Percentiles rank a stretch among this genome's conserved stretches.
These are phyloP conservation scores for Augiades crinisus DNA, from an alignment of 2,888 invertebrate species.

Conservation along the genomic window DNA sequence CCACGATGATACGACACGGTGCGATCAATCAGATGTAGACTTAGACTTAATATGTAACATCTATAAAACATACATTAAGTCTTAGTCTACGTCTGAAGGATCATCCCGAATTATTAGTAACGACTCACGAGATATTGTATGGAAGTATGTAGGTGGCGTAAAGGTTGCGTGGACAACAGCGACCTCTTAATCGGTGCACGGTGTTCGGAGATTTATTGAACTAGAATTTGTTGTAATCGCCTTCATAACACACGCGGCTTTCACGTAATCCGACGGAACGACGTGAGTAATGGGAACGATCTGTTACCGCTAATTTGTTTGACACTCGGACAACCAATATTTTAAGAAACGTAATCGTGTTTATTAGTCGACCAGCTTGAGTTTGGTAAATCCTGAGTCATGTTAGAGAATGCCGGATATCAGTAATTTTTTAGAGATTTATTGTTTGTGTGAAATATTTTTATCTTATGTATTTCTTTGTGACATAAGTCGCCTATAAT, in stretches of 20 bases:
- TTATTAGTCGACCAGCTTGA: background rate
- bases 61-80: too few relatives aligned
- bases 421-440: background rate
- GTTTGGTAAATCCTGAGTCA: background rate
- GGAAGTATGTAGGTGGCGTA: slow-evolving; percentile 8
- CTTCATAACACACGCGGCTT: slow-evolving; percentile 11
- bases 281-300: slow-evolving; percentile 10
- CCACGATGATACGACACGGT: too few relatives aligned
- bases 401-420: background rate
- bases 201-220: slow-evolving; percentile 11
- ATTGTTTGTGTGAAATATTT: background rate
- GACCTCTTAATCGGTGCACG: slow-evolving; percentile 4
- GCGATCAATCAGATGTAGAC: too few relatives aligned
- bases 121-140: background rate
- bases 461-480: too few relatives aligned
- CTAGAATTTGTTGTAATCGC: slow-evolving; percentile 17
- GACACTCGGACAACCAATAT: slow-evolving; percentile 8
- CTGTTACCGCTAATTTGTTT: slow-evolving; percentile 18
- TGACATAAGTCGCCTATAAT: too few relatives aligned
- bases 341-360: background rate
- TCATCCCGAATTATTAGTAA: background rate
- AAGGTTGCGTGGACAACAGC: background rate
- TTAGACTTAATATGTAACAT: too few relatives aligned
- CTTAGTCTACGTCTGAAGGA: too few relatives aligned
- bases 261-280: slow-evolving; percentile 12